phyloP scores from a whole-genome alignment of 2,797 vertebrate species.

The Dromococcyx pavoninus region DNA sequence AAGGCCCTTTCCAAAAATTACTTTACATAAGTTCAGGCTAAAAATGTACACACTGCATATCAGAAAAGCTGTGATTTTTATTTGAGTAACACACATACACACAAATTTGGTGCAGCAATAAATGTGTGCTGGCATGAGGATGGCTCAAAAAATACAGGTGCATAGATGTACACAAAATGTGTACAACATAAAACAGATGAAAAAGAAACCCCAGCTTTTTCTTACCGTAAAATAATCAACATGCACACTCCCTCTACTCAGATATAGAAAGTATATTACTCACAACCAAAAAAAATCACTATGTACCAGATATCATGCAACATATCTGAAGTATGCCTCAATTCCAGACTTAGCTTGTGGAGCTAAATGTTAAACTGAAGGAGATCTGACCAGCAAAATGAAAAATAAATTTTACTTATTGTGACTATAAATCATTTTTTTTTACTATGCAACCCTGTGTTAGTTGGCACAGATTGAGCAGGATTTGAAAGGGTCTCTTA shows the following conservation, averaged over 20 bases:
- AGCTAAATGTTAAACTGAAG: not conserved
- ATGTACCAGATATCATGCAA: not conserved
- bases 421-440: not conserved
- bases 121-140: slow-evolving; percentile 33
- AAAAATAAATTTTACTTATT: not conserved
- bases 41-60: slow-evolving; percentile 35
- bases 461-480: not conserved
- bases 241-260: not conserved
- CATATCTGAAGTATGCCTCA: slow-evolving; percentile 1
- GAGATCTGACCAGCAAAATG: not conserved
- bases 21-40: slow-evolving; percentile 52
- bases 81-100: not conserved
- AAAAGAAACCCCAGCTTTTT: slow-evolving; percentile 41
- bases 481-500: not conserved
- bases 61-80: slow-evolving; percentile 53
- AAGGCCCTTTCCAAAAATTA: slow-evolving; percentile 28
- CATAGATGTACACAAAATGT: slow-evolving; percentile 46
- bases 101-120: slow-evolving; percentile 29
- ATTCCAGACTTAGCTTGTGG: not conserved
- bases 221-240: slow-evolving; percentile 38
- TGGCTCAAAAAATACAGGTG: slow-evolving; percentile 26
- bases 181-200: slow-evolving; percentile 51
- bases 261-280: slow-evolving; percentile 16
- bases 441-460: not conserved
- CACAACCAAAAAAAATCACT: not conserved